Evolutionary conservation across 2,888 invertebrate species (phyloP).

Genomic region (Serrognathus titanus): DNA sequence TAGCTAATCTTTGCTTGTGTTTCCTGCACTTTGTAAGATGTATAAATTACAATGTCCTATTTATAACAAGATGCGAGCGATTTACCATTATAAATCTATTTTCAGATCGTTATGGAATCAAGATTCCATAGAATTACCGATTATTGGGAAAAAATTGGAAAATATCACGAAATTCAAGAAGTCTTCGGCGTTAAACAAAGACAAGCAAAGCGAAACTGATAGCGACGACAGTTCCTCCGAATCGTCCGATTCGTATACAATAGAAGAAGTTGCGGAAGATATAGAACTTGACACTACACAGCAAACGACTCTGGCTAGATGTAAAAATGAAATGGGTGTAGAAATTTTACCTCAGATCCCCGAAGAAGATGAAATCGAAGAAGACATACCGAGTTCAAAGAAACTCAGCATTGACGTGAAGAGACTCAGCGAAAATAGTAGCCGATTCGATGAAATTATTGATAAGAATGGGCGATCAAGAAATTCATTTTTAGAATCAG

Average conservation of each 20-base stretch:
- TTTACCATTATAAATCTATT: not conserved
- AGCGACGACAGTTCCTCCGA: constrained; percentile 12
- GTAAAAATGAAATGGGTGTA: constrained; percentile 51
- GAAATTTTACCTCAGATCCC: constrained; percentile 56
- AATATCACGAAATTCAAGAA: not conserved
- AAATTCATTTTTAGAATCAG: constrained; percentile 8
- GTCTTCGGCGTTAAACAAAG: not conserved
- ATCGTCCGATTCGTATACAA: constrained; percentile 12
- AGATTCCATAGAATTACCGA: constrained; percentile 19
- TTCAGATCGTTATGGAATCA: constrained; percentile 9
- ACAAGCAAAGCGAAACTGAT: constrained; percentile 4
- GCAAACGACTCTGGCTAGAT: constrained; percentile 4
- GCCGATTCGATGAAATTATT: constrained; percentile 53
- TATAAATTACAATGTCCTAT: too few relatives aligned
- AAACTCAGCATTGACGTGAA: constrained; percentile 51
- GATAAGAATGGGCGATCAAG: constrained; percentile 46
- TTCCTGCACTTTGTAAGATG: too few relatives aligned
- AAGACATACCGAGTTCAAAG: constrained; percentile 36
- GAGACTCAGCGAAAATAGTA: constrained; percentile 54
- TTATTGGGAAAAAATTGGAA: constrained; percentile 8
- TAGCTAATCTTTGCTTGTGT: too few relatives aligned
- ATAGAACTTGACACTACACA: not conserved
- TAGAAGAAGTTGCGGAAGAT: constrained; percentile 16
- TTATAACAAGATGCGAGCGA: too few relatives aligned
- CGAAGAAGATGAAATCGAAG: constrained; percentile 50